These are phyloP conservation scores for Scaptomyza montana DNA, from an alignment of 1,140 invertebrate species.

Conservation along the genomic window DNA sequence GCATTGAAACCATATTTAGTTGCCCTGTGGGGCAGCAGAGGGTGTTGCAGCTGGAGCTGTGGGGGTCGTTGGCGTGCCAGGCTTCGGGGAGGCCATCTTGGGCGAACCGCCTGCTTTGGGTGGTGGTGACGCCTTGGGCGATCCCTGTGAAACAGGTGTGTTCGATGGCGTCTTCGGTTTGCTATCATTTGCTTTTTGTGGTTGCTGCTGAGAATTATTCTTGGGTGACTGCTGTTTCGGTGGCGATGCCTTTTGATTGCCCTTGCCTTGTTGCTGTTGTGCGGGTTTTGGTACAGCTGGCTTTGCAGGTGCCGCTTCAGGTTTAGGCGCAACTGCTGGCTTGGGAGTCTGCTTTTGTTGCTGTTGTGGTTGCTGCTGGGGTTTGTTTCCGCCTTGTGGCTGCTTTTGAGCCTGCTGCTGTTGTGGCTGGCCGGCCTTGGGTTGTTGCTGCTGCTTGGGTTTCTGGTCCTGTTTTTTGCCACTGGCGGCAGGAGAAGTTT, in stretches of 20 bases:
- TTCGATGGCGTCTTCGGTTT: slow-evolving; percentile 58
- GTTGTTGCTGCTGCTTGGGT: slow-evolving; percentile 39
- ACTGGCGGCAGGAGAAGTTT: slow-evolving; percentile 7
- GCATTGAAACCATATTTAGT: slow-evolving; percentile 53
- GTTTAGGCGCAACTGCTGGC: slow-evolving; percentile 28
- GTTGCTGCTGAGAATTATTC: slow-evolving; percentile 30
- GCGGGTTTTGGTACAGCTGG: slow-evolving; percentile 28
- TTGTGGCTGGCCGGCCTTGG: slow-evolving; percentile 14
- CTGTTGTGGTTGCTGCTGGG: slow-evolving; percentile 41
- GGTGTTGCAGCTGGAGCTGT: slow-evolving; percentile 29
- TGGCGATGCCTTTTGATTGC: slow-evolving; percentile 53
- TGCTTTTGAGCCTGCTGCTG: slow-evolving; percentile 33
- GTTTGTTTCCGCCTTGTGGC: slow-evolving; percentile 15
- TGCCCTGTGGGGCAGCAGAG: slow-evolving; percentile 25
- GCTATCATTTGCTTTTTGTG: slow-evolving; percentile 24
- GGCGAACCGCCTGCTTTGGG: slow-evolving; percentile 49
- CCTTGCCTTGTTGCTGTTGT: slow-evolving; percentile 39
- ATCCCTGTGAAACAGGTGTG: slow-evolving; percentile 44
- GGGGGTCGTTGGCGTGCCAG: slow-evolving; percentile 44
- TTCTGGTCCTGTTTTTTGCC: slow-evolving; percentile 58
- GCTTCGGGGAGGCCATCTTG: slow-evolving; percentile 55
- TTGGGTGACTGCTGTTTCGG: slow-evolving; percentile 51
- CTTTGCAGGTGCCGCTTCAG: slow-evolving; percentile 38
- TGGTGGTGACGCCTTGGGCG: slow-evolving; percentile 51
- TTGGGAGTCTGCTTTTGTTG: slow-evolving; percentile 40